A percentile compares a stretch with the other conserved stretches of the same genome.
phyloP scores from a whole-genome alignment of 2,113 vertebrate species.

The Panthera tigris region DNA sequence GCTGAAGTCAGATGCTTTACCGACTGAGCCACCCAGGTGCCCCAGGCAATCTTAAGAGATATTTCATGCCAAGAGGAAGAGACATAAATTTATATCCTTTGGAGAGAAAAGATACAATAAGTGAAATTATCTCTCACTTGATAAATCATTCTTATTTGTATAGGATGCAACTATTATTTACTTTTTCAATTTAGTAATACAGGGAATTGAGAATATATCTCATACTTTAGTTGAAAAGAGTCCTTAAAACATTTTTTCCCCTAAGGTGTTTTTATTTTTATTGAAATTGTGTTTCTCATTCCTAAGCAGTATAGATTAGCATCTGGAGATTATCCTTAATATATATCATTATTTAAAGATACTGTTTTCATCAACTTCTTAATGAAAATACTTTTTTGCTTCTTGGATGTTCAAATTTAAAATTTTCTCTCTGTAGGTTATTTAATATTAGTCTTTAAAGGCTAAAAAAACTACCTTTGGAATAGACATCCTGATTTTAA shows the following conservation, averaged over 20 bases:
- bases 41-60: not conserved
- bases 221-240: not conserved
- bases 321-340: slow-evolving; percentile 22
- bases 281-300: slow-evolving; percentile 51
- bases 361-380: slow-evolving; percentile 32
- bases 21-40: too few relatives aligned
- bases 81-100: slow-evolving; percentile 10
- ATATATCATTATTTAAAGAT: not conserved
- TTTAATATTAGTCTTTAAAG: slow-evolving; percentile 46
- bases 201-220: not conserved
- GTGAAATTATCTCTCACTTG: slow-evolving; percentile 6
- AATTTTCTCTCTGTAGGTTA: slow-evolving; percentile 16
- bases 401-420: slow-evolving; percentile 42
- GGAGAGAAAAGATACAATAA: slow-evolving; percentile 17
- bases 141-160: slow-evolving; percentile 6
- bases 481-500: slow-evolving; percentile 48
- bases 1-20: too few relatives aligned
- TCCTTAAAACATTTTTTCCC: not conserved
- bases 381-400: slow-evolving; percentile 34
- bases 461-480: not conserved
- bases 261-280: slow-evolving; percentile 4
- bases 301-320: slow-evolving; percentile 7
- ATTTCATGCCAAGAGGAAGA: not conserved
- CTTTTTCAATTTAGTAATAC: slow-evolving; percentile 25
- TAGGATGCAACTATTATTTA: slow-evolving; percentile 6